Conservation (phyloP, 2,797 vertebrate genomes). For the Lagorchestes hirsutus region DNA sequence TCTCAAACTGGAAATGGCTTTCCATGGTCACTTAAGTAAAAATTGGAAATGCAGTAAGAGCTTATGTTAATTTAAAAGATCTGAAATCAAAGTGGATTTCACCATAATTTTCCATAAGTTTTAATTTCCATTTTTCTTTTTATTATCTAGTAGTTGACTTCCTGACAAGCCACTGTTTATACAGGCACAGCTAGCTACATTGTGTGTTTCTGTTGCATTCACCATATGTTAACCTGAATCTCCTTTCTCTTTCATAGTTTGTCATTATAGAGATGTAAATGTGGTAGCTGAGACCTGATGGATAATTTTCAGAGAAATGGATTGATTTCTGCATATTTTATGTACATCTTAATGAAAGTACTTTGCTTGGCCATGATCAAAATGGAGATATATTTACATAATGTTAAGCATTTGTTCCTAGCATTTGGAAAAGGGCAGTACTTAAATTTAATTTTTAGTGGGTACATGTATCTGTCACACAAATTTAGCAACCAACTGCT, state of each 20-base stretch:
- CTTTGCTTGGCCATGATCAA: constrained; percentile 80
- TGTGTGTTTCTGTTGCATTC: constrained; percentile 8
- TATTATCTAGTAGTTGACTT: background rate
- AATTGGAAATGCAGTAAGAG: constrained; percentile 40
- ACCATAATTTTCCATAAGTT: constrained; percentile 40
- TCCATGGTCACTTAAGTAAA: constrained; percentile 37
- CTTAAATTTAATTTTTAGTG: constrained; percentile 77
- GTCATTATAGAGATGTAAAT: constrained; percentile 73
- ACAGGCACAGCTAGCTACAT: background rate
- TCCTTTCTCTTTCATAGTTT: constrained; percentile 29
- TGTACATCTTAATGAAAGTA: constrained; percentile 79
- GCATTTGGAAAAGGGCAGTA: constrained; percentile 76
- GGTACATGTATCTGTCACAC: constrained; percentile 60
- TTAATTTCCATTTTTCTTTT: constrained; percentile 36
- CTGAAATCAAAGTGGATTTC: background rate
- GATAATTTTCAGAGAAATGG: constrained; percentile 74
- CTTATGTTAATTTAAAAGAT: constrained; percentile 42
- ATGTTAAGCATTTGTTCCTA: constrained; percentile 80
- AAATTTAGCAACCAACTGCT: constrained; percentile 72
- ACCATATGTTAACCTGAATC: constrained; percentile 3
- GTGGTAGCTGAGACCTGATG: constrained; percentile 66
- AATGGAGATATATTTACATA: constrained; percentile 79
- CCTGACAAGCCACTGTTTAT: background rate
- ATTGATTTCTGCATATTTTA: constrained; percentile 72
- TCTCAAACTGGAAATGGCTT: constrained; percentile 23